phyloP scores from a whole-genome alignment of 2,113 vertebrate genomes.

The Patagioenas fasciata region DNA sequence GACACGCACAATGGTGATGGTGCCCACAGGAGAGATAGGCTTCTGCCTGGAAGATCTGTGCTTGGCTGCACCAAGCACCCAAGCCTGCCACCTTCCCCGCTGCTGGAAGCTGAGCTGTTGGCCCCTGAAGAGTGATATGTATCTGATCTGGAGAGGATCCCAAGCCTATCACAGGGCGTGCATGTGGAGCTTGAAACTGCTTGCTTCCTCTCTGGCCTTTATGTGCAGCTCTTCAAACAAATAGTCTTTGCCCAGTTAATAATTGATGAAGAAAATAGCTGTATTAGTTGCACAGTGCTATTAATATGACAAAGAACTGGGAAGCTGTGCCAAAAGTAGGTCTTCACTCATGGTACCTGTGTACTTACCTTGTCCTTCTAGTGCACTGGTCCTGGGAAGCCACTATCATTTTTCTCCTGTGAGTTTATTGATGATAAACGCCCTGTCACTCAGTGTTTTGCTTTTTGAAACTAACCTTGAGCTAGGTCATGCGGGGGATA shows the following conservation, averaged over 20 bases:
- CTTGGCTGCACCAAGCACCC: background rate
- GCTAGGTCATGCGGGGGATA: background rate
- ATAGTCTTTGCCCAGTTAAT: constrained; percentile 40
- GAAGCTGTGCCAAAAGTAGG: constrained; percentile 3
- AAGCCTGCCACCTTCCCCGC: background rate
- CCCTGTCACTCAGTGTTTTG: background rate
- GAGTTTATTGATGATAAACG: background rate
- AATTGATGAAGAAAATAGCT: constrained; percentile 28
- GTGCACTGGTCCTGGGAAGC: background rate
- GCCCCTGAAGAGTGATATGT: background rate
- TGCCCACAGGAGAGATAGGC: background rate
- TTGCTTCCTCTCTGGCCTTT: constrained; percentile 23
- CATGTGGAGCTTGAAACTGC: background rate
- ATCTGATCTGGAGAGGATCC: constrained; percentile 15
- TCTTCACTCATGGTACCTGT: background rate
- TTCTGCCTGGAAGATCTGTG: background rate
- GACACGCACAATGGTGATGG: background rate
- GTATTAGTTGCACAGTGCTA: background rate
- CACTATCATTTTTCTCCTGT: background rate
- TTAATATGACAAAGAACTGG: background rate
- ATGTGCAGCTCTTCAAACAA: constrained; percentile 4
- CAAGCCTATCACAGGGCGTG: background rate
- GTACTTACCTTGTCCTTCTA: background rate
- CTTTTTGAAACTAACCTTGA: background rate
- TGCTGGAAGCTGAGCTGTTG: accelerated